phyloP scores from a whole-genome alignment of 2,888 invertebrate species.

The Acleris laterana region DNA sequence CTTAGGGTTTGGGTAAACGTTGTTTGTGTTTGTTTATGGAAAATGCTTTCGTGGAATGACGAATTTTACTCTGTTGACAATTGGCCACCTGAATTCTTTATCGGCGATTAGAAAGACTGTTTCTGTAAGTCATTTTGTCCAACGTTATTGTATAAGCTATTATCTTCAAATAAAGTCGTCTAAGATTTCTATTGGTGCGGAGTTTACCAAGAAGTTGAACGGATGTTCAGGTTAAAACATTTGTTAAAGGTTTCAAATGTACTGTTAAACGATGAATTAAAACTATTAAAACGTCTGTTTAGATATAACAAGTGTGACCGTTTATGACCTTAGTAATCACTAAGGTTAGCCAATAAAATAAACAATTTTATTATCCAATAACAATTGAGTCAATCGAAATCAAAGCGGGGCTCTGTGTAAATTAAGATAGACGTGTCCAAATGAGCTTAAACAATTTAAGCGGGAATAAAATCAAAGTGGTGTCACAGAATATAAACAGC shows the following conservation, averaged over 20 bases:
- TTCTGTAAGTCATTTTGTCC: too few relatives aligned
- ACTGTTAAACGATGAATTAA: too few relatives aligned
- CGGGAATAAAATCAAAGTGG: background rate
- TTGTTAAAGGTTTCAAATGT: too few relatives aligned
- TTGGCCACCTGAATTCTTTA: background rate
- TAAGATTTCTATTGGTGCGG: too few relatives aligned
- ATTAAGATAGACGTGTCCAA: constrained; percentile 25
- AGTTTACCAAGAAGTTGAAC: too few relatives aligned
- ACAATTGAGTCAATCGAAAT: constrained; percentile 19
- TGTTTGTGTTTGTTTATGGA: constrained; percentile 4
- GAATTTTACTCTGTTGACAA: background rate
- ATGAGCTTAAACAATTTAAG: constrained; percentile 16
- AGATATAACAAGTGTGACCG: too few relatives aligned
- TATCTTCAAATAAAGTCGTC: too few relatives aligned
- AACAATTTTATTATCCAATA: constrained; percentile 24
- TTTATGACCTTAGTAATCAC: background rate
- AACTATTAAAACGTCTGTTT: too few relatives aligned
- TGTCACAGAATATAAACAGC: background rate
- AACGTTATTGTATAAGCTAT: too few relatives aligned
- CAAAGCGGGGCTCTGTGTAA: constrained; percentile 11
- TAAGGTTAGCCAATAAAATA: constrained; percentile 7
- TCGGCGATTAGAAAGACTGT: background rate
- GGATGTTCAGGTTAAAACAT: too few relatives aligned
- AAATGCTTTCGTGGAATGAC: constrained; percentile 2
- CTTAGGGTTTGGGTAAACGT: too few relatives aligned